These are phyloP conservation scores for Geopemphigus sp. DNA, from an alignment of 1,140 invertebrate genomes.

Conservation along the genomic window DNA sequence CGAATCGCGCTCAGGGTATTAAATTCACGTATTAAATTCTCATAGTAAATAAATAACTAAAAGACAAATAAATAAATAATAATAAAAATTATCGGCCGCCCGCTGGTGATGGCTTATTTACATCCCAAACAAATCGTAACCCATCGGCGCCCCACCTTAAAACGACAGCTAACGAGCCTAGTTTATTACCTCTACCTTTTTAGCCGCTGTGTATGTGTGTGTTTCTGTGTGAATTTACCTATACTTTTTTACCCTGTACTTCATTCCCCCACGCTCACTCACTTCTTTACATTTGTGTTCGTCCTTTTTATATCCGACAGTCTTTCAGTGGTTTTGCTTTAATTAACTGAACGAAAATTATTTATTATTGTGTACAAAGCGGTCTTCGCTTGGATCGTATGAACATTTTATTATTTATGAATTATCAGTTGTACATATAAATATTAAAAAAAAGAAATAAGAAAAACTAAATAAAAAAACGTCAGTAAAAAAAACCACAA, in stretches of 20 bases:
- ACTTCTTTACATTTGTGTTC: constrained; percentile 19
- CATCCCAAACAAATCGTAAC: constrained; percentile 49
- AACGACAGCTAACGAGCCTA: constrained; percentile 50
- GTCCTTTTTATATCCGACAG: constrained; percentile 26
- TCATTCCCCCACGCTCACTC: not conserved
- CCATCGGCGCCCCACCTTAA: constrained; percentile 49
- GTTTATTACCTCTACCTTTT: constrained; percentile 40
- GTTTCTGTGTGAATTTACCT: not conserved
- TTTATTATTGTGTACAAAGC: constrained; percentile 48
- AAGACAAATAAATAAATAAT: constrained; percentile 50
- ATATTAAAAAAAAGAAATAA: not conserved
- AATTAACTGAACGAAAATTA: constrained; percentile 48
- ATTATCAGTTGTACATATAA: constrained; percentile 28
- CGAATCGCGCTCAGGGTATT: constrained; percentile 25
- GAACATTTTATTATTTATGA: constrained; percentile 46
- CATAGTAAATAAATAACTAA: constrained; percentile 41
- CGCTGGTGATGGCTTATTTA: constrained; percentile 50
- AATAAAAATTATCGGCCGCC: constrained; percentile 49
- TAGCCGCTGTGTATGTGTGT: not conserved
- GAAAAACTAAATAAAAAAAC: not conserved
- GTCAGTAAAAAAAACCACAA: not conserved
- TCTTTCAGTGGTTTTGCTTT: constrained; percentile 45
- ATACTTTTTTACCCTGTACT: constrained; percentile 14
- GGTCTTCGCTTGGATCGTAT: constrained; percentile 17
- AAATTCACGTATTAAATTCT: constrained; percentile 36